Percentiles rank a stretch among this genome's conserved stretches.
These are phyloP conservation scores for Crotophaga sulcirostris DNA, from an alignment of 2,113 vertebrate genomes.

Conservation along the genomic window DNA sequence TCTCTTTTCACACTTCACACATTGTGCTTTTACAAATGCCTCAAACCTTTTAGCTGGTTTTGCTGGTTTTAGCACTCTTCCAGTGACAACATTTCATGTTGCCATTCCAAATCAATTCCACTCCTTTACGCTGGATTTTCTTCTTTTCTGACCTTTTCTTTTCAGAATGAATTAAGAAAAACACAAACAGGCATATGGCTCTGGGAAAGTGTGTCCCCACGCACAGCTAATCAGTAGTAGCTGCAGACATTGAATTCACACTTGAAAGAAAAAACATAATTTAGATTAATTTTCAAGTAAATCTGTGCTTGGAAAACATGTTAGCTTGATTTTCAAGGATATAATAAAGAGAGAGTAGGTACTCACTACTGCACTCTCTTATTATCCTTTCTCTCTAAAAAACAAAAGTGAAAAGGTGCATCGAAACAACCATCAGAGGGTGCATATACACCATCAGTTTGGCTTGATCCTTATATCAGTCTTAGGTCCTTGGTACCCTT, in stretches of 20 bases:
- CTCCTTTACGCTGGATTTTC: not conserved
- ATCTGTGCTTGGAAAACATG: not conserved
- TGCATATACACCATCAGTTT: conserved; percentile 11
- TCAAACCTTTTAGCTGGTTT: not conserved
- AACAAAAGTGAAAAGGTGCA: not conserved
- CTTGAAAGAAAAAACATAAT: not conserved
- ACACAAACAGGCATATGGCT: not conserved
- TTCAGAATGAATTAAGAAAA: conserved; percentile 4
- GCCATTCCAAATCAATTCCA: conserved; percentile 8
- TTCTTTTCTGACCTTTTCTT: conserved; percentile 13
- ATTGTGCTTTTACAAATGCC: not conserved
- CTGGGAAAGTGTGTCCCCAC: not conserved
- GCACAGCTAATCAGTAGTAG: not conserved
- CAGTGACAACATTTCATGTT: not conserved
- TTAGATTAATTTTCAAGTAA: conserved; percentile 1
- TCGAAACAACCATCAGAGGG: conserved; percentile 48
- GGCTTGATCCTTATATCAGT: not conserved
- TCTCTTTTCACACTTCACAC: conserved; percentile 14
- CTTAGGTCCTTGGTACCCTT: not conserved
- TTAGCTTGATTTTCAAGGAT: not conserved
- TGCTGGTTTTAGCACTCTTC: conserved; percentile 6
- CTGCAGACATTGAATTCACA: not conserved
- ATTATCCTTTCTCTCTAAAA: not conserved
- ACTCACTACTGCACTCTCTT: not conserved
- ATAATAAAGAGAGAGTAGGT: not conserved